Conservation (phyloP, 2,113 vertebrate species). For the Alaudala cheleensis region DNA sequence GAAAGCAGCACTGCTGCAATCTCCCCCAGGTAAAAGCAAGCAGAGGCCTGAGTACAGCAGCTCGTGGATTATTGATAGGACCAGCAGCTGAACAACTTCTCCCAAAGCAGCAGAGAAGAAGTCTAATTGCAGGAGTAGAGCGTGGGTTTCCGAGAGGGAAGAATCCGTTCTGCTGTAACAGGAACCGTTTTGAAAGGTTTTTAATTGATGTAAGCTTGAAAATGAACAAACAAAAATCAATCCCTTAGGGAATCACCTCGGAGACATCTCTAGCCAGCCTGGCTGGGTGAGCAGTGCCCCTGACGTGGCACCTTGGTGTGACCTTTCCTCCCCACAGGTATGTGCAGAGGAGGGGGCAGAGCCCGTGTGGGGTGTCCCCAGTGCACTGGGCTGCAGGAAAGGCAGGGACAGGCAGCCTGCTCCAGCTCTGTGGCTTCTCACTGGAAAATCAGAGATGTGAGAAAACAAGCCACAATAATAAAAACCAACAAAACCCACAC, state of each 20-base stretch:
- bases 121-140: background rate
- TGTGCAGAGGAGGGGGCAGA: background rate
- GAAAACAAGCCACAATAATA: background rate
- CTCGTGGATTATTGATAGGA: conserved; percentile 46
- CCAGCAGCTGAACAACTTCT: conserved; percentile 1
- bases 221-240: background rate
- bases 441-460: background rate
- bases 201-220: background rate
- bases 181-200: background rate
- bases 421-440: background rate
- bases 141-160: background rate
- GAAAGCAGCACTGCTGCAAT: background rate
- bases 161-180: background rate
- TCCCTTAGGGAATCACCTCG: background rate
- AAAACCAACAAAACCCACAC: background rate
- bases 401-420: background rate
- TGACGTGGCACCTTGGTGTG: accelerated
- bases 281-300: background rate
- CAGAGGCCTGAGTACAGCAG: background rate
- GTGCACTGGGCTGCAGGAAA: background rate
- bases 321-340: background rate
- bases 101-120: conserved; percentile 10
- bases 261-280: background rate
- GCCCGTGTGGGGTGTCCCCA: accelerated
- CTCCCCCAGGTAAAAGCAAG: conserved; percentile 5